Evolutionary conservation across 2,888 invertebrate genomes (phyloP).

Genomic region (Drosophila flavopinicola): DNA sequence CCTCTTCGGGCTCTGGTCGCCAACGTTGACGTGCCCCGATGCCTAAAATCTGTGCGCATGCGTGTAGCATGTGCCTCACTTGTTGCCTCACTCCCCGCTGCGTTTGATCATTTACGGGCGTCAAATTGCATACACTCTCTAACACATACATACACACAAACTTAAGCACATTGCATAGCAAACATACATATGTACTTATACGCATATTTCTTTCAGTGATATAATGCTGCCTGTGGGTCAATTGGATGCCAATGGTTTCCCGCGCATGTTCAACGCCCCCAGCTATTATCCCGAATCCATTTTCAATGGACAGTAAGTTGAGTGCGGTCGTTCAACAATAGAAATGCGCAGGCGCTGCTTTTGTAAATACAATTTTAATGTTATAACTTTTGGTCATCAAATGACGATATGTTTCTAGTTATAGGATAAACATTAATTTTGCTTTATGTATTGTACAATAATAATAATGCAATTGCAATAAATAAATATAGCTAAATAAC

Average conservation of each 20-base stretch:
- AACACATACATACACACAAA: slow-evolving; percentile 29
- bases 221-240: slow-evolving; percentile 84
- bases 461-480: slow-evolving; percentile 53
- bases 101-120: slow-evolving; percentile 57
- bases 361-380: slow-evolving; percentile 61
- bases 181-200: slow-evolving; percentile 7
- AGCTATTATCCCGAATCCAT: slow-evolving; percentile 84
- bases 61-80: slow-evolving; percentile 74
- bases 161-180: neutral
- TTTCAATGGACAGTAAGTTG: slow-evolving; percentile 84
- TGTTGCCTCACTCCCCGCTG: slow-evolving; percentile 57
- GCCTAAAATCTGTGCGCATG: slow-evolving; percentile 65
- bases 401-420: slow-evolving; percentile 61
- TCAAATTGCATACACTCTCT: slow-evolving; percentile 66
- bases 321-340: slow-evolving; percentile 19
- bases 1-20: slow-evolving; percentile 62
- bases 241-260: slow-evolving; percentile 83
- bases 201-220: slow-evolving; percentile 72
- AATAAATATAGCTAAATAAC: slow-evolving; percentile 29
- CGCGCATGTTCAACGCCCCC: slow-evolving; percentile 84
- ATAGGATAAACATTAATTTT: slow-evolving; percentile 40
- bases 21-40: slow-evolving; percentile 47
- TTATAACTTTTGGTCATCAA: slow-evolving; percentile 63
- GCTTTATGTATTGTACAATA: slow-evolving; percentile 60
- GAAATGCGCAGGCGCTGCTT: slow-evolving; percentile 49